Evolutionary conservation across 2,797 vertebrate species (phyloP).

Genomic region (Diceros bicornis): DNA sequence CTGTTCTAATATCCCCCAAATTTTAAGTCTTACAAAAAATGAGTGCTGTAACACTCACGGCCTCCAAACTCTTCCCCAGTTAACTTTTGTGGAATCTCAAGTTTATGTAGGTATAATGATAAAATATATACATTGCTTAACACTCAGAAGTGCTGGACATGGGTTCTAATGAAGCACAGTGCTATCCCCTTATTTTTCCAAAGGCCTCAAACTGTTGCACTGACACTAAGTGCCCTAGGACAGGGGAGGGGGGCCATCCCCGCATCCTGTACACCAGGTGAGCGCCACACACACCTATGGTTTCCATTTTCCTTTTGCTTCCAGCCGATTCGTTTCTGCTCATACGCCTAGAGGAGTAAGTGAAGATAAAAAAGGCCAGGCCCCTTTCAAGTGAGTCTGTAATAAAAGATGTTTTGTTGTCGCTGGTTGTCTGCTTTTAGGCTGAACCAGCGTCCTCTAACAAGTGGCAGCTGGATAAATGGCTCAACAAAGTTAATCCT

Average conservation of each 20-base stretch:
- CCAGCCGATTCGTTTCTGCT: neutral
- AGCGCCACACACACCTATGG: neutral
- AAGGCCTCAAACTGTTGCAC: accelerated
- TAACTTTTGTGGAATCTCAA: neutral
- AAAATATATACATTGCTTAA: neutral
- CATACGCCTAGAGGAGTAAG: neutral
- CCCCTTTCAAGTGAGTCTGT: neutral
- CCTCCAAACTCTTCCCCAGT: neutral
- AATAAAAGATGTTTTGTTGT: slow-evolving; percentile 65
- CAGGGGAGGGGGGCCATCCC: neutral
- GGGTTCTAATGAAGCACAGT: neutral
- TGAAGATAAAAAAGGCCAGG: neutral
- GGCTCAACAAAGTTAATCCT: slow-evolving; percentile 95
- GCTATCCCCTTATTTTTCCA: neutral
- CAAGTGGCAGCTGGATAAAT: slow-evolving; percentile 99
- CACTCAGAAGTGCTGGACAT: neutral
- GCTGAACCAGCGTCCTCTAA: slow-evolving; percentile 92
- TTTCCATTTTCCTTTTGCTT: neutral
- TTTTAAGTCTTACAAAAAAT: neutral
- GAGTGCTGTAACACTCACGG: neutral
- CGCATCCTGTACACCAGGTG: neutral
- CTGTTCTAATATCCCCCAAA: neutral
- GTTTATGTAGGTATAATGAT: neutral
- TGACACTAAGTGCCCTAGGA: neutral
- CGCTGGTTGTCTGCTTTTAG: slow-evolving; percentile 86